Base-by-base conservation (phyloP, 2,888 invertebrate genomes). In the Helleia helle region DNA sequence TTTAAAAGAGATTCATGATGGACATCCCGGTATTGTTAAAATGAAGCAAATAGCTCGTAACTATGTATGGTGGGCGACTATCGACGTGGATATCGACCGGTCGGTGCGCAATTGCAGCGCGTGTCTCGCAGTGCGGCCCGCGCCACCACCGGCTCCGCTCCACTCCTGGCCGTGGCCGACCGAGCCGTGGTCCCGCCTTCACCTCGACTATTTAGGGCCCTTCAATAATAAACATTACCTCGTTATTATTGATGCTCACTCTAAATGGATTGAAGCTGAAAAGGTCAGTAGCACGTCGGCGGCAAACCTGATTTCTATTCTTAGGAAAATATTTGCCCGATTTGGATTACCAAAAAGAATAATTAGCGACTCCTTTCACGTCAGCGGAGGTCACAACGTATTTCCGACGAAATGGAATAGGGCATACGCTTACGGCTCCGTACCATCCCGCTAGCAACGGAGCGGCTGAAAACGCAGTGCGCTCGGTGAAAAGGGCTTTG, bases 221-320 rank as follows among this genome's bases (percentile, higher is more conserved):
- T 47, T 42, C 17, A 15, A 27, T 27, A 46, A 48, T 38, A 42
- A 27, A 3, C 47, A 48, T 22, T 51, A 49, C 38, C 26, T 51
- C n/a, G 28, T 53, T 2, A 24, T 50, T 7, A 31, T 51, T 1
- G 50, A 53, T 22, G 49, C 50, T 0, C 48, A 51, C 34, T 46
- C 49, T 0, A 50, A 51, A 38, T 51, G 52, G 50, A 46, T 52
- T 5, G 50, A 52, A 34, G 52, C 17, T 4, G 48, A 48, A 44
- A 30, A 45, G 26, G 27, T 49, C 5, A 41, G 14, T 4, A 40
- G 17, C 3, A 47, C 38, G 6, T 40, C 48, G 1, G 46, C 50
- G 12, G 25, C 5, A n/a, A 36, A 8, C 6, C 13, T 5, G 9
- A n/a, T 25, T 25, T 36, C 11, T 25, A n/a, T 11, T 25, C 44